Base-by-base conservation (phyloP, 2,888 invertebrate species). In the Andrena hattorfiana region DNA sequence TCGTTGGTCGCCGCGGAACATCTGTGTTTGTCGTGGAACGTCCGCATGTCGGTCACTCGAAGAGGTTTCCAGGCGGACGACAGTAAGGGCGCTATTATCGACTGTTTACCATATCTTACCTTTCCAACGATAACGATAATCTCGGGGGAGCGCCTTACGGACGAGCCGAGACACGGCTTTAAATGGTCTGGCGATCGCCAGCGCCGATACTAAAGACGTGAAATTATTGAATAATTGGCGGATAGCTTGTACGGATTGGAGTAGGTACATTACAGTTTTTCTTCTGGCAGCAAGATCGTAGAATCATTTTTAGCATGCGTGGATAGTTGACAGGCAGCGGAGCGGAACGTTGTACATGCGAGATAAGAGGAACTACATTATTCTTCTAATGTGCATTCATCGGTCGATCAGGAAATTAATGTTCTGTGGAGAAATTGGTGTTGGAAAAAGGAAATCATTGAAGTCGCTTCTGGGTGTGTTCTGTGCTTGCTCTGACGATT, bases 11-110 rank as follows among this genome's bases (percentile, higher is more conserved):
- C 66, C 51, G n/a, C 48, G 32, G 51, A 73, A 83, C 79, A 80
- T 89, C 84, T 83, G 89, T 85, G 87, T 88, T 88, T 89, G 79
- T 69, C 67, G 56, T 75, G 72, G 68, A 60, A 8, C 73, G 74
- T 72, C 67, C 66, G 73, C 28, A n/a, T 68, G 51, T 68, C 63
- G 32, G 62, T 72, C 76, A 63, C 7, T 26, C 69, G 42, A 28
- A 30, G n/a, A 20, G 42, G 28, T 23, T 54, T 7, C 56, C 63
- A 23, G 48, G 49, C 26, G 26, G 72, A 68, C 75, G 68, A 73
- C 59, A 32, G 32, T 49, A 60, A 74, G 73, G 71, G 64, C 28
- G 49, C 60, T 71, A 84, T 80, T 83, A 82, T 87, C 82, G 80
- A 74, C 78, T 81, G 74, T 82, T 81, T 83, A 59, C 79, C 70